A percentile compares a stretch with the other conserved stretches of the same genome.
Conservation (phyloP, 2,113 vertebrate genomes). For the Sylvia atricapilla region DNA sequence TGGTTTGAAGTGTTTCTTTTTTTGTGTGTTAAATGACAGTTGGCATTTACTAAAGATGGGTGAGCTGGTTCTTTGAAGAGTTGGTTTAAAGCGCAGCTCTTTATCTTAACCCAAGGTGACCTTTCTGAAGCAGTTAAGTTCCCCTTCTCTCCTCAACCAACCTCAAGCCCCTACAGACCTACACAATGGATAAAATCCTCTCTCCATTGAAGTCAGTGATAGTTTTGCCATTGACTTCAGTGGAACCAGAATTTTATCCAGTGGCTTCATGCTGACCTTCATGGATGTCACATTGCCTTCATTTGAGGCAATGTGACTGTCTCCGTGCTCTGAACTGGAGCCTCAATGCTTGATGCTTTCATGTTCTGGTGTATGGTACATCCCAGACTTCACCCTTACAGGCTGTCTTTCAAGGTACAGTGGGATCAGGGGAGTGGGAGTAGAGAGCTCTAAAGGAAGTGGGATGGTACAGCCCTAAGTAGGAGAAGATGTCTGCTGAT, state of each 20-base stretch:
- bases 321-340: neutral
- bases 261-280: slow-evolving; percentile 21
- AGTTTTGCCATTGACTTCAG: slow-evolving; percentile 35
- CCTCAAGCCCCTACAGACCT: slow-evolving; percentile 7
- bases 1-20: slow-evolving; percentile 22
- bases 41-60: slow-evolving; percentile 51
- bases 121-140: slow-evolving; percentile 59
- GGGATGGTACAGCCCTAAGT: neutral
- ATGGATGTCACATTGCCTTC: slow-evolving; percentile 10
- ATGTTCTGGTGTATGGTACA: neutral
- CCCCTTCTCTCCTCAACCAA: slow-evolving; percentile 7
- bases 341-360: neutral
- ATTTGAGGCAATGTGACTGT: neutral
- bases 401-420: neutral
- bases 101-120: slow-evolving; percentile 57
- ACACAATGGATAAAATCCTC: slow-evolving; percentile 45
- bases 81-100: slow-evolving; percentile 39
- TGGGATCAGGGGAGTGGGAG: neutral
- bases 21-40: slow-evolving; percentile 14
- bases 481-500: neutral
- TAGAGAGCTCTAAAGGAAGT: neutral
- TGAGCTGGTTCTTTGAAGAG: slow-evolving; percentile 51
- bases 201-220: neutral
- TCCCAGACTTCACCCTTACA: neutral
- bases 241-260: slow-evolving; percentile 26